Percentiles rank a stretch among this genome's conserved stretches.
These are phyloP conservation scores for Dasyprocta punctata DNA, from an alignment of 2,113 vertebrate species.

Conservation along the genomic window DNA sequence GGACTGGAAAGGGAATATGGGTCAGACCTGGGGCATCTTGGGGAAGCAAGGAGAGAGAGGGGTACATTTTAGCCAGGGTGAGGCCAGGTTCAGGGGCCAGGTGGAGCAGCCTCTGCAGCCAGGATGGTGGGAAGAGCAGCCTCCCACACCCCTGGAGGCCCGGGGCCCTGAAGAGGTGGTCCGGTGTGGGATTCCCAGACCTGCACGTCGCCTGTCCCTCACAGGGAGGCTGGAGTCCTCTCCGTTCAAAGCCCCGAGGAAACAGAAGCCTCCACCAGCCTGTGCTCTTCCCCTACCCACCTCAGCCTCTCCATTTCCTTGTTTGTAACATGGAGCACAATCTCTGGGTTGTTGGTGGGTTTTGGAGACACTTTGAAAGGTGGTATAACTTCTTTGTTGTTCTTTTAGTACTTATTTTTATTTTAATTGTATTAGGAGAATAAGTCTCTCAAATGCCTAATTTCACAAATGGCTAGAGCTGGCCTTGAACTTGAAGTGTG, in stretches of 20 bases:
- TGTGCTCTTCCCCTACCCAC: neutral
- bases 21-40: neutral
- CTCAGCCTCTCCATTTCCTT: neutral
- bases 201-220: neutral
- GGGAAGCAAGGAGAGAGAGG: neutral
- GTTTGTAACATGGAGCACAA: neutral
- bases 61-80: neutral
- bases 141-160: neutral
- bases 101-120: neutral
- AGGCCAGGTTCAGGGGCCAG: neutral
- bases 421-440: neutral
- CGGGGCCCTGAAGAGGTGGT: neutral
- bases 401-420: neutral
- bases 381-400: neutral
- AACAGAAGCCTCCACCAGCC: neutral
- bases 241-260: neutral
- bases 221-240: neutral
- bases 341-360: neutral
- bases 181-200: neutral
- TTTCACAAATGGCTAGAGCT: neutral
- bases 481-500: neutral
- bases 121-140: no score
- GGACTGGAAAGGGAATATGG: neutral
- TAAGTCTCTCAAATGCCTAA: neutral
- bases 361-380: neutral